Percentiles rank a stretch among this genome's conserved stretches.
These are phyloP conservation scores for Brienomyrus brachyistius DNA, from an alignment of 2,113 vertebrate genomes.

Conservation along the genomic window DNA sequence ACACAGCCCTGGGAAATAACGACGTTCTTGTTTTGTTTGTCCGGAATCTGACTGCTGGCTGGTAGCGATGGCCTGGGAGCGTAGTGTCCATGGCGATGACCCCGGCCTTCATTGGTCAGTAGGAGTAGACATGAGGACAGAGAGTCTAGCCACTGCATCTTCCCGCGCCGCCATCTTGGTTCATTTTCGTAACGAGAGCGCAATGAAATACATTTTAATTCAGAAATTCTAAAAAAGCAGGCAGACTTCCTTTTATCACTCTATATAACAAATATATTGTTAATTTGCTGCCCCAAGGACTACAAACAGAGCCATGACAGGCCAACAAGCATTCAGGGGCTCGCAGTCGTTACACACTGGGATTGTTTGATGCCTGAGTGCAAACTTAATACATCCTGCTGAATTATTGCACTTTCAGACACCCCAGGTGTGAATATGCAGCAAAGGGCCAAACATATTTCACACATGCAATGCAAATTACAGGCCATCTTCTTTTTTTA, in stretches of 20 bases:
- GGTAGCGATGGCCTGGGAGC: neutral
- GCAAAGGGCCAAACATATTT: slow-evolving; percentile 65
- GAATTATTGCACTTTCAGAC: slow-evolving; percentile 70
- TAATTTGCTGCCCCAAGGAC: neutral
- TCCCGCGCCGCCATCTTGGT: neutral
- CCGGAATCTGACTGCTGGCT: neutral
- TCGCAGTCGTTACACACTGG: neutral
- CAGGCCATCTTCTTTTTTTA: slow-evolving; percentile 53
- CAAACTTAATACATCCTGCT: slow-evolving; percentile 66
- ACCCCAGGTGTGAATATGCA: slow-evolving; percentile 51
- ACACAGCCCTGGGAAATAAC: no score
- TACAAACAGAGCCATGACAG: neutral
- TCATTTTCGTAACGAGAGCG: neutral
- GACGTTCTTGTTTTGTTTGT: neutral
- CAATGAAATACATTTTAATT: neutral
- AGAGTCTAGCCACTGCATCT: neutral
- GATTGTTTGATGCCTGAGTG: slow-evolving; percentile 58
- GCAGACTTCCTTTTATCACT: neutral
- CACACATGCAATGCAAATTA: slow-evolving; percentile 67
- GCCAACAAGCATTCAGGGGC: neutral
- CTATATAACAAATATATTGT: neutral
- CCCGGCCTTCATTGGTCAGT: neutral
- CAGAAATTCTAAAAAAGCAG: neutral
- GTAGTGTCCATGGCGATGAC: neutral
- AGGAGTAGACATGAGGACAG: neutral